Base-by-base conservation (phyloP, 1,140 invertebrate genomes). In the Aethina tumida region DNA sequence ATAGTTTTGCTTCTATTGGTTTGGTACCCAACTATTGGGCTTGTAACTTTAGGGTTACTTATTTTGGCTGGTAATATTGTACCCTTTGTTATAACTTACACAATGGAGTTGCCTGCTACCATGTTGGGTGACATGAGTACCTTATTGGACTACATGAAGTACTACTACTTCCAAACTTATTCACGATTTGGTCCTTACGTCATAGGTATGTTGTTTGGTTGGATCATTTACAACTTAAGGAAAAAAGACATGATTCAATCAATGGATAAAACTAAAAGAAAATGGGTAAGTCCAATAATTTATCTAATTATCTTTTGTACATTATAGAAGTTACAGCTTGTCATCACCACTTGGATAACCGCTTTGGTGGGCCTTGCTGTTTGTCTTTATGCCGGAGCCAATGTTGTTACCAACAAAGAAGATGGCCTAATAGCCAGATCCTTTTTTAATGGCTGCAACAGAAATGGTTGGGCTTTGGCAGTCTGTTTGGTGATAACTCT, bases 1-100 rank as follows among this genome's bases (percentile, higher is more conserved):
- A 12, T 70, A 1, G 37, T 70, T 6, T 41, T 70, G 17, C 58
- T 55, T 22, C 64, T 52, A 9, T 24, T 57, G 26, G 20, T 16
- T 12, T 39, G 33, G 28, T 43, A 26, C 13, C 32, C 35, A 1
- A 43, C 35, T 29, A 34, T 38, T 31, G 19, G 25, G 16, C 9
- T 46, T 12, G 13, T n/a, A n/a, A 8, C 10, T 8, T 22, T 41
- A 8, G 20, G 18, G n/a, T 12, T 25, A 12, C 18, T 42, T 12
- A n/a, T 40, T 21, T 15, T 35, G 5, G 24, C 5, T 1, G 32
- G 32, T 20, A 38, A 28, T 16, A 28, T 37, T 36, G 24, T 27
- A 13, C 39, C 44, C 4, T 42, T 42, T 21, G 9, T 12, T 1
- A 32, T 46, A 26, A 22, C 17, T 18, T 41, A 28, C 8, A 24